Evolutionary conservation across 2,113 vertebrate species (phyloP).

Genomic region (Campylorhamphus procurvoides): DNA sequence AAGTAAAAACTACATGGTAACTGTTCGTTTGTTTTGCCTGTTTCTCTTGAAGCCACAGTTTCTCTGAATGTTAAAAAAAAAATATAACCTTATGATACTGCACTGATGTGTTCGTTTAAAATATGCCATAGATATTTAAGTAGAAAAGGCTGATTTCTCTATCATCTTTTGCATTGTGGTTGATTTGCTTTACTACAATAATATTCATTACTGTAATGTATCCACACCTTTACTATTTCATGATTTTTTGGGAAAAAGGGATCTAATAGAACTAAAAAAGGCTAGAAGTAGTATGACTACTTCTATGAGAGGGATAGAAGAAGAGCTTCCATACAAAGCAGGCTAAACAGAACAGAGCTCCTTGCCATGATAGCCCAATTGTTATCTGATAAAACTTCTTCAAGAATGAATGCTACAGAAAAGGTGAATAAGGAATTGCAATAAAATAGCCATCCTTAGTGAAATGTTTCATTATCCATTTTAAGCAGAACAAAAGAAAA

Average conservation of each 20-base stretch:
- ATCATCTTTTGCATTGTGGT: not conserved
- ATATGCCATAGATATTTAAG: not conserved
- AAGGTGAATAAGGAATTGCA: not conserved
- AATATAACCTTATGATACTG: not conserved
- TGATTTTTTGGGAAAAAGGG: not conserved
- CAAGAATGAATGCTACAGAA: not conserved
- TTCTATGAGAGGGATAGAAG: not conserved
- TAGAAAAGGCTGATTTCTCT: not conserved
- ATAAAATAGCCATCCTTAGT: not conserved
- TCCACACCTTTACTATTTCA: not conserved
- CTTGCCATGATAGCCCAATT: not conserved
- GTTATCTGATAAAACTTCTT: not conserved
- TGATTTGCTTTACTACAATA: not conserved
- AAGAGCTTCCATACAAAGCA: not conserved
- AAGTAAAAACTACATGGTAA: not conserved
- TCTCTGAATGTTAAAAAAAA: not conserved
- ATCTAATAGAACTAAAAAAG: not conserved
- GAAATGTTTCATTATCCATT: not conserved
- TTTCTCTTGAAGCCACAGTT: not conserved
- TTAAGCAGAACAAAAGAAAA: not conserved
- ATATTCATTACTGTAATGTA: not conserved
- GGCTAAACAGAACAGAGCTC: not conserved
- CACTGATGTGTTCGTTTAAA: not conserved
- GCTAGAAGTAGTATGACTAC: not conserved
- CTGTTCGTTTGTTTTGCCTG: not conserved